Percentiles rank a stretch among this genome's conserved stretches.
Evolutionary conservation across 1,140 invertebrate genomes (phyloP).

Genomic region (Aricia agestis): DNA sequence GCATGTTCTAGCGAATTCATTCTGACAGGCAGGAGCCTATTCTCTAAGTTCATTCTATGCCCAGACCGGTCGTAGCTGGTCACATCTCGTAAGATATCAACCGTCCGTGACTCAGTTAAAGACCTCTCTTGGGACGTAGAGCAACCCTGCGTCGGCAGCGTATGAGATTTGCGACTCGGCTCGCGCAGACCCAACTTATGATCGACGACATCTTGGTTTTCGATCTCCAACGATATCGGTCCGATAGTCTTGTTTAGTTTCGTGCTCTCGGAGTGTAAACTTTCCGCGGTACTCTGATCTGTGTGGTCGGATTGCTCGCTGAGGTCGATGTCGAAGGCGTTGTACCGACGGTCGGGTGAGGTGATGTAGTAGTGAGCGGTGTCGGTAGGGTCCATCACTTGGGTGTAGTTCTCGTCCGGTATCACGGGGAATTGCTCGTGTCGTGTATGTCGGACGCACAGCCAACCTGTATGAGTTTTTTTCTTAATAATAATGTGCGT

Average conservation of each 20-base stretch:
- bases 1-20: conserved; percentile 66
- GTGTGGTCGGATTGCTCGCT: conserved; percentile 72
- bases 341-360: conserved; percentile 53
- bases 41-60: conserved; percentile 51
- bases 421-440: conserved; percentile 90
- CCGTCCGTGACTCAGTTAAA: conserved; percentile 80
- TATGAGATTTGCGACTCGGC: conserved; percentile 69
- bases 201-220: conserved; percentile 54
- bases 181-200: conserved; percentile 36
- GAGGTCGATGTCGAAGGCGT: conserved; percentile 55
- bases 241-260: conserved; percentile 42
- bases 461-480: conserved; percentile 80
- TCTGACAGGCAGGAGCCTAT: conserved; percentile 52
- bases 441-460: conserved; percentile 87
- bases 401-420: conserved; percentile 79
- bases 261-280: conserved; percentile 54
- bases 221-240: conserved; percentile 37
- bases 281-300: conserved; percentile 66
- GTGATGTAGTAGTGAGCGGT: conserved; percentile 41
- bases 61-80: conserved; percentile 50
- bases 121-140: conserved; percentile 73
- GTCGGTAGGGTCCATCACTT: conserved; percentile 37
- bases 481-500: not conserved
- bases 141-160: conserved; percentile 69
- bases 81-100: conserved; percentile 65